Evolutionary conservation across 2,888 invertebrate species (phyloP), one percentile per base, ranked within the genome.

Genomic region (Octonoba sinensis): DNA sequence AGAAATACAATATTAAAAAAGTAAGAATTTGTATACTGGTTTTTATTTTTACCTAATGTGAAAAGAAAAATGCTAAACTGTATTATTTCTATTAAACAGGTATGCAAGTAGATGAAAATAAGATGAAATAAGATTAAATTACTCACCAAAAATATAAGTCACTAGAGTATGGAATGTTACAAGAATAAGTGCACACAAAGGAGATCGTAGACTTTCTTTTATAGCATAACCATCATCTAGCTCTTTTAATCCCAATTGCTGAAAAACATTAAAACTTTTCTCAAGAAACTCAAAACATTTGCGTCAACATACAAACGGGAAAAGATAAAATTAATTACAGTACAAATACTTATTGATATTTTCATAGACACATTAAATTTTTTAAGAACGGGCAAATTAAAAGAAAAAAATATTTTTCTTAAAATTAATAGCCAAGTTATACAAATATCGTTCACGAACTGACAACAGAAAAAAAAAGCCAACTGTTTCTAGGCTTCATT

Each of bases 101-200:
- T n/a, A n/a, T n/a, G n/a, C n/a, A n/a, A n/a, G n/a, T n/a, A n/a
- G n/a, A n/a, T n/a, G n/a, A n/a, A n/a, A n/a, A n/a, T n/a, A n/a
- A n/a, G 20, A 18, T 8, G 47, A 65, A 60, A 44, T 27, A 27
- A 36, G 11, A 36, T 1, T 36, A 59, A 36, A 2, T 12, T 13
- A 64, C 77, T 73, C 56, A 84, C 84, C 84, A 75, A 84, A 82
- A 24, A 82, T 82, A 56, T 77, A 84, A 18, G 82, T 82, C 6
- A 84, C 84, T 51, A 82, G 59, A 16, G 84, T 84, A 66, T 97
- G 93, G 89, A 96, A 97, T 0, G 93, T 93, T 1, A 98, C 90
- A 24, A 97, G 90, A 0, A 95, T 93, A 89, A 97, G 92, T 44
- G 94, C 93, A 87, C 96, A 96, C 1, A 98, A 90, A 16, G 96